Base-by-base conservation (phyloP, 2,797 vertebrate species). In the Pantherophis vulpinus region DNA sequence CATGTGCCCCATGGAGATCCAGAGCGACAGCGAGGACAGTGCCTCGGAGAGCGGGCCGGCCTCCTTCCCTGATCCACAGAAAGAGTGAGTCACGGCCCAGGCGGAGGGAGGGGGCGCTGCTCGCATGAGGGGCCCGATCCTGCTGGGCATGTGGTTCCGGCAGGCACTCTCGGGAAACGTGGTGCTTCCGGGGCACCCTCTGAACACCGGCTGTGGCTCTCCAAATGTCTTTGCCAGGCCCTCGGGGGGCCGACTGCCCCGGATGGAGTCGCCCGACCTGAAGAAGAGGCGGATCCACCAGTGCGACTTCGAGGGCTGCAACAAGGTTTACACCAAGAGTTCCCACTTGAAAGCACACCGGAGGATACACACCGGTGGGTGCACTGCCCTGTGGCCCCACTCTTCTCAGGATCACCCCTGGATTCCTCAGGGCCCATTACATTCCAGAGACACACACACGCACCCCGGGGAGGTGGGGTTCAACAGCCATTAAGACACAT, bases 251-350 rank as follows among this genome's bases (percentile, higher is more conserved):
- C 95, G 96, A 87, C 96, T 97, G 10, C 97, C 96, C 37, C 96
- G 94, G 97, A 95, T 96, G 0, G 97, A 97, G 14, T 99, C 98
- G 0, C 98, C 98, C 0, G 99, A 99, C 94, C 96, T 99, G 95
- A 99, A 99, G 97, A 98, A 99, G 97, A 98, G 99, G 93, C 98
- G 99, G 91, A 99, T 99, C 97, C 99, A 99, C 97, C 99, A 99
- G 97, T 99, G 99, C 9, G 99, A 99, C 97, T 99, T 99, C 1
- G 99, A 99, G 60, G 99, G 99, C 96, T 99, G 99, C 97, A 99
- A 98, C 97, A 99, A 99, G 95, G 99, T 99, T 94, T 99, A 99
- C 97, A 99, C 99, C 91, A 99, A 99, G 97, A 99, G 99, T 95
- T 99, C 99, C 90, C 99, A 99, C 97, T 98, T 99, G 94, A 99